phyloP scores from a whole-genome alignment of 2,113 vertebrate genomes.

The Daboia siamensis region DNA sequence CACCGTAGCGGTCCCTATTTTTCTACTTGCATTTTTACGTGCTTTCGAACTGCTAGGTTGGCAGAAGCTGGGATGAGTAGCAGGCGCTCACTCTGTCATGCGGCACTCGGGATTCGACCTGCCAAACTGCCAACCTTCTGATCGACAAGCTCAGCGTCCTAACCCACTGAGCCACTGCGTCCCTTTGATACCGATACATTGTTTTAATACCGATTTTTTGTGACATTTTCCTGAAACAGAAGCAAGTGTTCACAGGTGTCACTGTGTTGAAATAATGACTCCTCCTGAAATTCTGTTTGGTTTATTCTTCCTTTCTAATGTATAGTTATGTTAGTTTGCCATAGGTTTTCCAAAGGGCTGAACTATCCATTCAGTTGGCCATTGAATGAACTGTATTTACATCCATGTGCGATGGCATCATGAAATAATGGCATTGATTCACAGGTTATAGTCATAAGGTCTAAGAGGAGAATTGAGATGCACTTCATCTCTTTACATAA shows the following conservation, averaged over 20 bases:
- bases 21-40: no score
- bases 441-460: background rate
- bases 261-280: background rate
- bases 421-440: background rate
- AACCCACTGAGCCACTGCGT: no score
- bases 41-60: no score
- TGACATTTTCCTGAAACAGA: background rate
- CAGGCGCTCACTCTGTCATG: no score
- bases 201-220: background rate
- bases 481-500: background rate
- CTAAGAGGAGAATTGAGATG: background rate
- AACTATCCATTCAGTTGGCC: background rate
- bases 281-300: background rate
- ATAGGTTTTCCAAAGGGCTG: background rate
- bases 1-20: no score
- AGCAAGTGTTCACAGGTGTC: background rate
- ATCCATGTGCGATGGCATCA: background rate
- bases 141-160: no score
- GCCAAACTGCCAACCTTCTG: no score
- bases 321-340: background rate
- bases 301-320: background rate
- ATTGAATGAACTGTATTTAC: background rate
- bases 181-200: background rate
- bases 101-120: no score
- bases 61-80: no score